Base-by-base conservation (phyloP, 2,797 vertebrate genomes). In the Lithobates pipiens region DNA sequence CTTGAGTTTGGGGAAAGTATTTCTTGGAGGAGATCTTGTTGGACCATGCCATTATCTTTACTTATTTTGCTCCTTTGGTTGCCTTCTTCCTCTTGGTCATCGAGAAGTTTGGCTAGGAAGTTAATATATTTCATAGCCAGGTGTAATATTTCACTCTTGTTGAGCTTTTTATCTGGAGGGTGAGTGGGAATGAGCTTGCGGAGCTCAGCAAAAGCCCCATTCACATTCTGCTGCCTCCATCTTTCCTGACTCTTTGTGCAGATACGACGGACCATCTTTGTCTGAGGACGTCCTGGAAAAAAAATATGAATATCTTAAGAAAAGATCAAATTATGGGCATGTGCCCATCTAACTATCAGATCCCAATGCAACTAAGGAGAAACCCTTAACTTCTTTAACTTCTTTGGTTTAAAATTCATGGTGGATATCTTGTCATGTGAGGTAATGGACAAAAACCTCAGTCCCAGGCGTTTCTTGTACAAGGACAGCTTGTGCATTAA, bases 141-240 rank as follows among this genome's bases (percentile, higher is more conserved):
- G 39, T 97, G 96, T 61, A 98, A 91, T 88, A 97, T 97, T 93
- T 98, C 95, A 0, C 97, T 99, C 92, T 98, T 99, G 94, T 97
- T 99, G 54, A 98, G 96, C 89, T 97, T 98, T 91, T 96, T 96
- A 93, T 98, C 96, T 0, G 97, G 97, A 0, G 97, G 97, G 85
- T 98, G 97, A 0, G 96, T 97, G 65, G 97, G 97, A 77, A 98
- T 94, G 88, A 98, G 95, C 77, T 95, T 93, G 63, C 97, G 95
- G 77, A 98, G 96, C 89, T 97, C 97, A 0, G 95, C 91, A 0
- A 98, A 98, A 0, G 97, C 97, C 6, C 97, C 97, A 0, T 97
- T 98, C 15, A 98, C 97, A 0, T 97, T 97, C 94, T 97, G 97
- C 92, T 98, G 97, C 0, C 97, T 94, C 95, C 97, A 97, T 0